Conservation (phyloP, 1,140 invertebrate genomes). For the Pseudobourletiella spinata region DNA sequence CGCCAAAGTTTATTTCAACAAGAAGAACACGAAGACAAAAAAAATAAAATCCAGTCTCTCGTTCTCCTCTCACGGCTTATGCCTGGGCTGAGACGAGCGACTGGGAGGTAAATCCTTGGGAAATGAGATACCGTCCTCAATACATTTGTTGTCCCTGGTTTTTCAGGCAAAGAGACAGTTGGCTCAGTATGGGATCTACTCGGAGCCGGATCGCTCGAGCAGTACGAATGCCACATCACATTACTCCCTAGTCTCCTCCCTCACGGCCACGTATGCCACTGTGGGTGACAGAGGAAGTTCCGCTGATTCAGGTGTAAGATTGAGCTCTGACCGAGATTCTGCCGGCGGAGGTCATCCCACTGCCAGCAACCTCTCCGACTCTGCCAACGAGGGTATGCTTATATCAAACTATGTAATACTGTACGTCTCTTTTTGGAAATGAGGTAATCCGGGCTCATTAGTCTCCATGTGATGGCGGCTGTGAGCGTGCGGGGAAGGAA, state of each 20-base stretch:
- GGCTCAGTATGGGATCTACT: constrained; percentile 58
- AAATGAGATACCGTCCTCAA: no score
- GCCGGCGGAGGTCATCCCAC: constrained; percentile 54
- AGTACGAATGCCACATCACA: constrained; percentile 35
- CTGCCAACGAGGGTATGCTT: constrained; percentile 63
- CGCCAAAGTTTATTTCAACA: no score
- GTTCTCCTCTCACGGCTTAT: no score
- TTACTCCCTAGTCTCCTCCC: constrained; percentile 34
- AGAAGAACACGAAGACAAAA: no score
- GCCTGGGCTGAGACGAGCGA: no score
- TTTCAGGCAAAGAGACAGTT: constrained; percentile 57
- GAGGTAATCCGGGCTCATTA: background rate
- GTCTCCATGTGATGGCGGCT: background rate
- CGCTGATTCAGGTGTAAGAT: constrained; percentile 73
- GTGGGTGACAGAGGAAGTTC: constrained; percentile 68
- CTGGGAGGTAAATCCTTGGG: no score
- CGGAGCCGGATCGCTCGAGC: constrained; percentile 44
- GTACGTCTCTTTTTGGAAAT: background rate
- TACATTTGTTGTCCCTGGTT: background rate
- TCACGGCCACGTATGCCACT: constrained; percentile 40
- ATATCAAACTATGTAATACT: background rate
- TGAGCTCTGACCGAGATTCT: constrained; percentile 68
- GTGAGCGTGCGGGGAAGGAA: background rate
- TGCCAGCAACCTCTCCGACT: constrained; percentile 65
- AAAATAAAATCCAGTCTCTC: no score